Evolutionary conservation across 2,888 invertebrate species (phyloP), one percentile per base, ranked within the genome.

Genomic region (Ptychoptera albimana): DNA sequence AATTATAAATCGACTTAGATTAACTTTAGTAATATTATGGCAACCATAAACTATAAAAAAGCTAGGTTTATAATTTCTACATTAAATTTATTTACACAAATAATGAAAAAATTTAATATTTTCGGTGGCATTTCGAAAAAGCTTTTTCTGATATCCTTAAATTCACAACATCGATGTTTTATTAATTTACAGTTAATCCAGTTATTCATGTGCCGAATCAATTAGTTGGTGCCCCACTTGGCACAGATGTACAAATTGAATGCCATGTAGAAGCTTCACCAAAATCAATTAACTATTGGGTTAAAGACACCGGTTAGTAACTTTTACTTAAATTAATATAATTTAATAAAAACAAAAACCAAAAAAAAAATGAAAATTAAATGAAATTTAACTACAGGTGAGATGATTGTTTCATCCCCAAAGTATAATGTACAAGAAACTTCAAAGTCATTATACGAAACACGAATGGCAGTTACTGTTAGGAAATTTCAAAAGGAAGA

Each of bases 201-300:
- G 82, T 85, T 57, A 88, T 91, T 60, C 84, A 85, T 68, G 88
- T 89, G 50, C 89, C 89, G 46, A 89, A 88, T 70, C 89, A 91
- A 72, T 73, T 91, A 61, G 86, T 91, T 49, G 87, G 88, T 16
- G 87, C 88, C 49, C 87, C 88, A 46, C 69, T 86, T 54, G 82
- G 82, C 51, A 87, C 87, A 50, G 84, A 88, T 67, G 87, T 89
- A 58, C 79, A 78, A 30, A 72, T 91, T 52, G 88, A 88, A 68
- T 91, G 91, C 70, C 79, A 81, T 68, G 86, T 89, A 49, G 88
- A 89, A 66, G 86, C 89, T 40, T 89, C 81, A 50, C 89, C 89
- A 40, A 86, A 80, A 69, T 82, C 86, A 57, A 88, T 89, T 69
- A 86, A 86, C 72, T 88, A 86, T 67, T 89, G 88, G 88, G 77